Evolutionary conservation across 2,113 vertebrate species (phyloP).

Genomic region (Genyomyrus donnyi): DNA sequence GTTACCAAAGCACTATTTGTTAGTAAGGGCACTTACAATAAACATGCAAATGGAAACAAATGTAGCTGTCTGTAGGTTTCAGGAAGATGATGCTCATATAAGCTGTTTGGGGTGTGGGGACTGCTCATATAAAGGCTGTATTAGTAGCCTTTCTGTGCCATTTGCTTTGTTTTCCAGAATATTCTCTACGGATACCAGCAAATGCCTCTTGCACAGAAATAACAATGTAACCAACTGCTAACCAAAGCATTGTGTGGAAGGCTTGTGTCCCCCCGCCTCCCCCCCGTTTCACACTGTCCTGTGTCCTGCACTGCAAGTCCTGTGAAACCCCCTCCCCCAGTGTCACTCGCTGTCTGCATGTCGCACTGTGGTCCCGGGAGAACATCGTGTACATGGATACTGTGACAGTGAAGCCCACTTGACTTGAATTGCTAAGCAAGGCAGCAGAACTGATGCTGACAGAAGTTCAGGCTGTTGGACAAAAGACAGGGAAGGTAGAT

Average conservation of each 20-base stretch:
- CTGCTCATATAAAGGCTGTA: not conserved
- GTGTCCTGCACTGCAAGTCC: not conserved
- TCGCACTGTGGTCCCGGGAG: not conserved
- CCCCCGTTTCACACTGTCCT: not conserved
- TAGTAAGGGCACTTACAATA: not conserved
- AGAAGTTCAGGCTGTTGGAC: too few species aligned
- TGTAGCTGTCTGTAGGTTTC: not conserved
- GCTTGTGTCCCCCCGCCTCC: not conserved
- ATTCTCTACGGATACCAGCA: not conserved
- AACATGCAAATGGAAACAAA: not conserved
- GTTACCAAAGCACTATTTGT: not conserved
- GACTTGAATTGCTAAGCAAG: too few species aligned
- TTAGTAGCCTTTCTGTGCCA: not conserved
- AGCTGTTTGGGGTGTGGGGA: not conserved
- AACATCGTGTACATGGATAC: not conserved
- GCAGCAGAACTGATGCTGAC: too few species aligned
- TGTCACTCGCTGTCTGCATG: not conserved
- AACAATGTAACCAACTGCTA: not conserved
- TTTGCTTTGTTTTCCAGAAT: not conserved
- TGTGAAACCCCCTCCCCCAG: not conserved
- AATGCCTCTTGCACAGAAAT: not conserved
- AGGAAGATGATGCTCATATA: not conserved
- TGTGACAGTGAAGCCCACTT: not conserved
- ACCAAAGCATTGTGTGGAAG: not conserved
- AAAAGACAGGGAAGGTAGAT: not conserved